A percentile compares a stretch with the other conserved stretches of the same genome.
Conservation (phyloP, 2,888 invertebrate species). For the Busseola fusca region DNA sequence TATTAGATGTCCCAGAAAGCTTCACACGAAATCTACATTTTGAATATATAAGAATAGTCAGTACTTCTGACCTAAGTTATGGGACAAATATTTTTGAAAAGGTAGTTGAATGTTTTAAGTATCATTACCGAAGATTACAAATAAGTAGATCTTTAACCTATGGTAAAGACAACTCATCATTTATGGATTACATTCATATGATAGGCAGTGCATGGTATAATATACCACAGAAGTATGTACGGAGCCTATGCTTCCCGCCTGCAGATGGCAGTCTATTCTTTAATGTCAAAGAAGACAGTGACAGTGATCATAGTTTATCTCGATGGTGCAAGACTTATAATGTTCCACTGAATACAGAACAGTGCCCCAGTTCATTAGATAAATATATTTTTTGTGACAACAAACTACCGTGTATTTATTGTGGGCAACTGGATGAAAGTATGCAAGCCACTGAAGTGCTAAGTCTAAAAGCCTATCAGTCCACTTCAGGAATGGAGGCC, state of each 20-base stretch:
- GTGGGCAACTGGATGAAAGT: conserved; percentile 49
- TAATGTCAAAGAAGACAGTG: conserved; percentile 60
- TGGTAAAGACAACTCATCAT: conserved; percentile 58
- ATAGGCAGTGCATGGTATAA: conserved; percentile 69
- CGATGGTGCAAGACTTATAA: conserved; percentile 66
- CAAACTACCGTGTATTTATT: conserved; percentile 58
- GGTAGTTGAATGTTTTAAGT: conserved; percentile 68
- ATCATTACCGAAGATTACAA: conserved; percentile 70
- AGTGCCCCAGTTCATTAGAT: conserved; percentile 60
- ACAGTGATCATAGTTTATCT: conserved; percentile 64
- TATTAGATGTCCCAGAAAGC: conserved; percentile 63
- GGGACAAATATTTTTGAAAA: conserved; percentile 61
- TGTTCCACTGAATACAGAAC: conserved; percentile 60
- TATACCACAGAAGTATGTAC: conserved; percentile 64
- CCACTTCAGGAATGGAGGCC: conserved; percentile 66
- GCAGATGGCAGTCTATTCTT: conserved; percentile 62
- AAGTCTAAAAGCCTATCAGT: conserved; percentile 44
- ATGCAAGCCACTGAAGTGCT: conserved; percentile 56
- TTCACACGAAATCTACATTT: conserved; percentile 56
- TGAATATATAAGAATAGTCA: conserved; percentile 64
- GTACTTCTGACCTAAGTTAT: conserved; percentile 57
- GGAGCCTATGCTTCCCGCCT: conserved; percentile 61
- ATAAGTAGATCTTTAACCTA: conserved; percentile 62
- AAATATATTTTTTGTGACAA: conserved; percentile 67
- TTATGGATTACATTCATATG: conserved; percentile 66